Evolutionary conservation across 2,797 vertebrate genomes (phyloP).

Genomic region (Tokudaia muenninki): DNA sequence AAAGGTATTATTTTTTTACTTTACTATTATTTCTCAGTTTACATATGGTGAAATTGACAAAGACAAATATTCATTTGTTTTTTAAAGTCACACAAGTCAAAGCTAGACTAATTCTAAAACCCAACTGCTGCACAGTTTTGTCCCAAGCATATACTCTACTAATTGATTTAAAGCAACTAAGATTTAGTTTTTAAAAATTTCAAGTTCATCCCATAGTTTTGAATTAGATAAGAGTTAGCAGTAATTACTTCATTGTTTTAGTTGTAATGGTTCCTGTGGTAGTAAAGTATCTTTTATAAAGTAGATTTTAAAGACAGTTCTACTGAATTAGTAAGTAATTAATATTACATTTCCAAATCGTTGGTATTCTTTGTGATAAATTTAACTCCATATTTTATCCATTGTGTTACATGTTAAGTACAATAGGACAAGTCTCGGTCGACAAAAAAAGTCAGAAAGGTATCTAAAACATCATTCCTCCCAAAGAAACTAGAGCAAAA

Average conservation of each 20-base stretch:
- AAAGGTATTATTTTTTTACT: not conserved
- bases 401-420: conserved; percentile 21
- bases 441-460: conserved; percentile 41
- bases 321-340: conserved; percentile 21
- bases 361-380: conserved; percentile 41
- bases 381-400: not conserved
- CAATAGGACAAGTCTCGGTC: conserved; percentile 2
- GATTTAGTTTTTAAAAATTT: not conserved
- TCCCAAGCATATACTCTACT: not conserved
- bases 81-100: conserved; percentile 24
- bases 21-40: conserved; percentile 34
- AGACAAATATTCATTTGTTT: conserved; percentile 5
- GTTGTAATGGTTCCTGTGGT: not conserved
- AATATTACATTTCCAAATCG: not conserved
- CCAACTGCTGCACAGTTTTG: not conserved
- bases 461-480: not conserved
- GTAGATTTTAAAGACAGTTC: conserved; percentile 8
- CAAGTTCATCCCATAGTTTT: not conserved
- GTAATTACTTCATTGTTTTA: conserved; percentile 15
- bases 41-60: not conserved
- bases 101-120: conserved; percentile 8
- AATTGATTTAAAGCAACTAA: conserved; percentile 35
- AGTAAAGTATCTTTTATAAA: not conserved
- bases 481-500: conserved; percentile 13
- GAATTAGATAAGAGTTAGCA: conserved; percentile 39